A percentile compares a stretch with the other conserved stretches of the same genome.
Evolutionary conservation across 2,113 vertebrate species (phyloP).

Genomic region (Formicarius rufipectus): DNA sequence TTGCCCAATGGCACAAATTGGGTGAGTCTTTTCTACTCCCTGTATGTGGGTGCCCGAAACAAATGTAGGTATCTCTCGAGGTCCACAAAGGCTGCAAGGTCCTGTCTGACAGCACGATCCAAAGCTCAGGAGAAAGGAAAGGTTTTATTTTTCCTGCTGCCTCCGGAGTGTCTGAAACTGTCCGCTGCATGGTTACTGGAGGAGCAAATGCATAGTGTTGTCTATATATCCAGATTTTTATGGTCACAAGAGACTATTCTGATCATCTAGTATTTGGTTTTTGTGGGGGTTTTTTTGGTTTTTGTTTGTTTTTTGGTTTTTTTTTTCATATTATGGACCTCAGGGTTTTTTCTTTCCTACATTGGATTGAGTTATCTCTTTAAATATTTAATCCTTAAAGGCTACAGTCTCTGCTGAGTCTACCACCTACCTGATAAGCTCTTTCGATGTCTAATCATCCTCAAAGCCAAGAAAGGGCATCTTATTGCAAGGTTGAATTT

Average conservation of each 20-base stretch:
- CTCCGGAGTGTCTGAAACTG: not conserved
- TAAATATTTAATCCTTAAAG: not conserved
- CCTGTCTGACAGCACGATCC: not conserved
- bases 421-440: conserved; percentile 2
- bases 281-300: too few species aligned
- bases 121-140: not conserved
- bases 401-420: not conserved
- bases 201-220: not conserved
- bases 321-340: not conserved
- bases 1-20: not conserved
- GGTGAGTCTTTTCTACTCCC: not conserved
- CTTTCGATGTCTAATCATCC: not conserved
- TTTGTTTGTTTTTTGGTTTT: too few species aligned
- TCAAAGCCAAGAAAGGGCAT: not conserved
- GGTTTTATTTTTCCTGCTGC: not conserved
- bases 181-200: not conserved
- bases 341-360: not conserved
- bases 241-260: not conserved
- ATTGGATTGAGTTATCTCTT: not conserved
- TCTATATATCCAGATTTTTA: not conserved
- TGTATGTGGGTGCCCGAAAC: not conserved
- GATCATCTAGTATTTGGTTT: not conserved
- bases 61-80: accelerated
- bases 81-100: not conserved
- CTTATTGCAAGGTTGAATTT: not conserved